These are phyloP conservation scores for Ceuthmochares aereus DNA, from an alignment of 2,113 vertebrate species.

Conservation along the genomic window DNA sequence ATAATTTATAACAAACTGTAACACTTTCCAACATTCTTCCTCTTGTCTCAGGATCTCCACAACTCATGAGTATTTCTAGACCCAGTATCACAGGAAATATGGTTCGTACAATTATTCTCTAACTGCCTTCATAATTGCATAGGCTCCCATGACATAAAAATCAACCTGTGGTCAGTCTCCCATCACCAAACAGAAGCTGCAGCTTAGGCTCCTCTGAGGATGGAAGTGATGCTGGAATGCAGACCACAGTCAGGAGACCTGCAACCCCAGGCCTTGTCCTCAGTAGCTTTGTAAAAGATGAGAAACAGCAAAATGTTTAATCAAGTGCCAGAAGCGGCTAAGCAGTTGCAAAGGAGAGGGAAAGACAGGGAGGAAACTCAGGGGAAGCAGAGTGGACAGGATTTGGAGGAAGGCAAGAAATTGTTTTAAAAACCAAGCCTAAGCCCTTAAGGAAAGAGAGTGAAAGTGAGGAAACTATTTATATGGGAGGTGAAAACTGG, in stretches of 20 bases:
- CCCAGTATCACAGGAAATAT: background rate
- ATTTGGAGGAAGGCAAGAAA: background rate
- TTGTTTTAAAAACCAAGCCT: rapidly evolving
- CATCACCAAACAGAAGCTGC: background rate
- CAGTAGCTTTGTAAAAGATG: background rate
- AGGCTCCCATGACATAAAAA: background rate
- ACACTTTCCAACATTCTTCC: background rate
- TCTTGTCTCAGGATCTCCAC: background rate
- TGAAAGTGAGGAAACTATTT: background rate
- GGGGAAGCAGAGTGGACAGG: background rate
- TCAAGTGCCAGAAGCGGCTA: background rate
- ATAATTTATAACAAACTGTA: background rate
- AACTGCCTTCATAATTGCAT: background rate
- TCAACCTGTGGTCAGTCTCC: background rate
- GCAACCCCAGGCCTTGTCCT: background rate
- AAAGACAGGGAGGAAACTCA: background rate
- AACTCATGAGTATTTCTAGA: constrained; percentile 1
- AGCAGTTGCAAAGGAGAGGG: background rate
- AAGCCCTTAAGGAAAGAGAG: background rate
- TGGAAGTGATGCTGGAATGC: background rate
- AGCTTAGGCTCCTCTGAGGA: background rate
- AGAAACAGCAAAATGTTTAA: background rate
- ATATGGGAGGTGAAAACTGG: background rate
- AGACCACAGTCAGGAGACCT: background rate
- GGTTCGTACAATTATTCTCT: background rate